Evolutionary conservation across 1,140 invertebrate species (phyloP).

Genomic region (Stegodyphus dumicola): DNA sequence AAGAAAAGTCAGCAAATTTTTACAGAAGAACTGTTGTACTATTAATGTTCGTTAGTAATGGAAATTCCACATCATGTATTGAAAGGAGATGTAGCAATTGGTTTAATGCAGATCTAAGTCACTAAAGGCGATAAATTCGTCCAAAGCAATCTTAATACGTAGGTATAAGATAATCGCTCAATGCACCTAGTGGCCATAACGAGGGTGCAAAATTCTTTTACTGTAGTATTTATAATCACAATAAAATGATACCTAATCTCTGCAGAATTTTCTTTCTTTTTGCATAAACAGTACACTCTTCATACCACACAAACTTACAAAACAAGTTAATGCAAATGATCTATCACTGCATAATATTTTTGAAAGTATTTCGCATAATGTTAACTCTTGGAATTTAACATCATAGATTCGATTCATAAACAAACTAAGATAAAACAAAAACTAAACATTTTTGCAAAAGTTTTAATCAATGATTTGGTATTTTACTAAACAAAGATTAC

Average conservation of each 20-base stretch:
- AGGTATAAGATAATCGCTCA: conserved; percentile 61
- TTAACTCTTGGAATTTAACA: too few species aligned
- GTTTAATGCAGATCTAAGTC: conserved; percentile 58
- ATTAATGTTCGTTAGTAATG: conserved; percentile 55
- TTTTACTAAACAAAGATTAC: too few species aligned
- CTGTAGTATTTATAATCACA: conserved; percentile 60
- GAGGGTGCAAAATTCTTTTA: conserved; percentile 60
- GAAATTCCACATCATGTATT: conserved; percentile 52
- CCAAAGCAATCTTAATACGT: conserved; percentile 61
- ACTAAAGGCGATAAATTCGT: conserved; percentile 60
- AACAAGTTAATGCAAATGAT: not conserved
- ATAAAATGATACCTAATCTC: conserved; percentile 60
- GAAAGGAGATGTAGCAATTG: conserved; percentile 59
- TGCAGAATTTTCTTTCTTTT: conserved; percentile 25
- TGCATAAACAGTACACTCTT: not conserved
- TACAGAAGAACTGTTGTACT: conserved; percentile 53
- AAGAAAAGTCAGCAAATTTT: conserved; percentile 59
- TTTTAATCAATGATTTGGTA: too few species aligned
- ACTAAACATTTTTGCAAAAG: too few species aligned
- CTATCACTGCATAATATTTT: not conserved
- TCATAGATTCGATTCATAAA: too few species aligned
- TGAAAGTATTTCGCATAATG: too few species aligned
- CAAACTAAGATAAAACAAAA: too few species aligned
- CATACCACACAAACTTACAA: not conserved
- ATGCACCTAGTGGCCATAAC: conserved; percentile 60